A percentile compares a stretch with the other conserved stretches of the same genome.
These are phyloP conservation scores for Gastracanthus pulcherrimus DNA, from an alignment of 2,888 invertebrate species.

Conservation along the genomic window DNA sequence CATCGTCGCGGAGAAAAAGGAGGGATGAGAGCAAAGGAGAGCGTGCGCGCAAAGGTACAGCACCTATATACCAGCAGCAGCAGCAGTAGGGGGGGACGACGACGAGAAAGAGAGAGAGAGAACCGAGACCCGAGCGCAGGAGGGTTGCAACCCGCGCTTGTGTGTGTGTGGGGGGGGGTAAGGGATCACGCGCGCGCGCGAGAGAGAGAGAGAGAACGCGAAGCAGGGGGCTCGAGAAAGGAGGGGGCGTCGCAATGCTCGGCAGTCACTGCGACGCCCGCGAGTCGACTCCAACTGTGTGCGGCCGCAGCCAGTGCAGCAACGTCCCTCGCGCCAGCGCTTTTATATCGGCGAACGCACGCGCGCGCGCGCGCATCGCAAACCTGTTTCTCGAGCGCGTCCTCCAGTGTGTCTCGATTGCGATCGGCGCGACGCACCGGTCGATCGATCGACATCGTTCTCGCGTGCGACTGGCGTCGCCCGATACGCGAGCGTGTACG, in stretches of 20 bases:
- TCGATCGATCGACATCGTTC: no score
- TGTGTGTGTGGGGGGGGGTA: conserved; percentile 29
- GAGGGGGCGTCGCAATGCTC: conserved; percentile 70
- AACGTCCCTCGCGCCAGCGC: neutral
- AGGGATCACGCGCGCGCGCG: conserved; percentile 26
- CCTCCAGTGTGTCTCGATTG: no score
- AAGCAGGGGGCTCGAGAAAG: conserved; percentile 47
- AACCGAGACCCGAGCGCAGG: conserved; percentile 45
- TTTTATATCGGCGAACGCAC: neutral
- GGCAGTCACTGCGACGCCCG: conserved; percentile 77
- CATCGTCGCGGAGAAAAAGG: neutral
- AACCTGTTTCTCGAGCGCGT: no score
- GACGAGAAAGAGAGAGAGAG: conserved; percentile 32
- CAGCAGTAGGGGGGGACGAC: no score
- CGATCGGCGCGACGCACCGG: no score
- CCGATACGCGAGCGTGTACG: no score
- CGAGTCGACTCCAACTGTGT: conserved; percentile 67
- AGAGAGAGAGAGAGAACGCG: neutral
- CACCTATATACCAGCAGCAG: no score
- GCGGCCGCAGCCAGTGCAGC: neutral
- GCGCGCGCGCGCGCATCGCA: neutral
- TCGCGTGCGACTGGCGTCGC: no score
- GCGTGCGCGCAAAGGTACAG: neutral
- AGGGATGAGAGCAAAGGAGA: neutral
- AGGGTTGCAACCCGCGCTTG: conserved; percentile 13